Evolutionary conservation across 2,888 invertebrate genomes (phyloP), one percentile per base, ranked within the genome.

Genomic region (Melieria omissa): DNA sequence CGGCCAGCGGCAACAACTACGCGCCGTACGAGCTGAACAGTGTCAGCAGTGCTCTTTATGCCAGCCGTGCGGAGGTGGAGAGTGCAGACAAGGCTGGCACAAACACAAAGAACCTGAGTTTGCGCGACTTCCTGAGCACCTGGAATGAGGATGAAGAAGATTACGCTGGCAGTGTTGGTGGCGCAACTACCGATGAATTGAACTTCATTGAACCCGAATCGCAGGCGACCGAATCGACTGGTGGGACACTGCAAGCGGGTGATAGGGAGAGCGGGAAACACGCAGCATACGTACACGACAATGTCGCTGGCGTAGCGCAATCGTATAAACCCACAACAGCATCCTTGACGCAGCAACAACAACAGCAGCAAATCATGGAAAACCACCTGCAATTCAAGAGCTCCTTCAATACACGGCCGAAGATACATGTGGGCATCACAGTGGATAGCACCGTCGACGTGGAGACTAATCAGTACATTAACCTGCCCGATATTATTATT

Each of bases 111-210:
- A 65, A 71, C n/a, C 60, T 60, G 55, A 87, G 84, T 65, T 78
- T 87, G 29, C 82, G 87, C 0, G 87, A 87, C 74, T 87, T 86
- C 65, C 79, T 87, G 3, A 77, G 86, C 16, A 83, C 85, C 16
- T 87, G 87, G 87, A 87, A 87, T 68, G 86, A 86, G 71, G 87
- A 86, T 70, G 87, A 87, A 49, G 87, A 87, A 47, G 87, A 83
- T 55, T 83, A 61, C 10, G 73, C 71, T 16, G 74, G 73, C 14
- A 70, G 54, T 57, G 74, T 29, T 73, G 14, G 74, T 47, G 16
- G 63, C 9, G 46, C 60, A 10, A 29, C 29, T 29, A 29, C 29
- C 29, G 55, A 63, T 4, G 73, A 73, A n/a, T 29, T 73, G n/a
- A 63, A 66, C 16, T 70, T 70, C 29, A 54, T 70, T 4, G 71